Conservation (phyloP, 2,113 vertebrate genomes). For the Anthoscopus minutus region DNA sequence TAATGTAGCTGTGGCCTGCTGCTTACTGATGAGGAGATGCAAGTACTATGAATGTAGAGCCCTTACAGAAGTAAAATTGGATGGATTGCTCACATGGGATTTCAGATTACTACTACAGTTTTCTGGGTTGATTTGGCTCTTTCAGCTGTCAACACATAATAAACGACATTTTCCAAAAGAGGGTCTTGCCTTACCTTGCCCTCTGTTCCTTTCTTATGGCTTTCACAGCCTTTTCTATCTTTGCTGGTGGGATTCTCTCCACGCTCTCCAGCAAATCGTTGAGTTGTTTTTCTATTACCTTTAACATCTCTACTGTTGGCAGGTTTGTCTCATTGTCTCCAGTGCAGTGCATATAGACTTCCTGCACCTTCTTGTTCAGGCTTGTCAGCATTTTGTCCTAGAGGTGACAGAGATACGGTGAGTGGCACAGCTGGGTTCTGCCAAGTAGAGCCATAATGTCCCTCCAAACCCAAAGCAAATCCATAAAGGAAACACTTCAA, state of each 20-base stretch:
- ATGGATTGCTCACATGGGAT: neutral
- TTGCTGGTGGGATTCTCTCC: constrained; percentile 74
- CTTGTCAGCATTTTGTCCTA: constrained; percentile 78
- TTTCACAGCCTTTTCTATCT: constrained; percentile 71
- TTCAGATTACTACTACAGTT: neutral
- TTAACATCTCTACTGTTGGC: constrained; percentile 81
- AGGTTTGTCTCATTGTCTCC: constrained; percentile 73
- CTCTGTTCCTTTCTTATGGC: constrained; percentile 80
- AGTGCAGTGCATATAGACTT: constrained; percentile 80
- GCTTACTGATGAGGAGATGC: rapidly evolving
- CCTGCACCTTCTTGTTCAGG: constrained; percentile 79
- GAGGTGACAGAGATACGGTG: neutral
- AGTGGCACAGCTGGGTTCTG: neutral
- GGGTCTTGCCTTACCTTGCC: constrained; percentile 65
- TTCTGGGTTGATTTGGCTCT: neutral
- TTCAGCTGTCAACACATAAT: neutral
- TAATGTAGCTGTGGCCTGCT: neutral
- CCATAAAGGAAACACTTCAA: neutral
- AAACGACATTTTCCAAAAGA: neutral
- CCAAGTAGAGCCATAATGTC: neutral
- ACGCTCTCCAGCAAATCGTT: constrained; percentile 76
- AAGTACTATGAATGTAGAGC: neutral
- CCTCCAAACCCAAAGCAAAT: neutral
- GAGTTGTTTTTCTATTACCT: constrained; percentile 78
- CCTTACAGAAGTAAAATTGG: neutral